phyloP scores from a whole-genome alignment of 1,140 invertebrate genomes.

The Zaprionus inermis region DNA sequence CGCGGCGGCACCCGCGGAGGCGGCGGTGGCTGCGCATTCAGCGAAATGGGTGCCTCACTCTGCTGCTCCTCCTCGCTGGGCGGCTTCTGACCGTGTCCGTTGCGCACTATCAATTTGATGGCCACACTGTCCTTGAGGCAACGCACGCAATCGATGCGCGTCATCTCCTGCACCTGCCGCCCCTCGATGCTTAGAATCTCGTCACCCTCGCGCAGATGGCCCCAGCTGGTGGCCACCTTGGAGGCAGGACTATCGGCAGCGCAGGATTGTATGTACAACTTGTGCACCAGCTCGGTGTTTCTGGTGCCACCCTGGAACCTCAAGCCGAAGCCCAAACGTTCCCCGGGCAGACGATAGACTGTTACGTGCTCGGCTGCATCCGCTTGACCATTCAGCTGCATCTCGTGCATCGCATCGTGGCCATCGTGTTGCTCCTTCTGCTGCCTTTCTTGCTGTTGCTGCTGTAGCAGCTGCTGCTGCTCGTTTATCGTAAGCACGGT shows the following conservation, averaged over 20 bases:
- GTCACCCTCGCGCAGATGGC: slow-evolving; percentile 91
- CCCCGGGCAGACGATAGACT: slow-evolving; percentile 93
- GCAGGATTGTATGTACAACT: slow-evolving; percentile 94
- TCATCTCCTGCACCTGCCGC: slow-evolving; percentile 90
- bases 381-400: slow-evolving; percentile 13
- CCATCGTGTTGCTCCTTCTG: neutral
- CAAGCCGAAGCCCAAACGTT: slow-evolving; percentile 94
- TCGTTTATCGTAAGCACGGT: slow-evolving; percentile 79
- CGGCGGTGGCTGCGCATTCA: slow-evolving; percentile 85
- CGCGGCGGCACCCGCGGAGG: slow-evolving; percentile 91
- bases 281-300: slow-evolving; percentile 88
- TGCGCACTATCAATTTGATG: slow-evolving; percentile 89
- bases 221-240: slow-evolving; percentile 91
- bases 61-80: slow-evolving; percentile 76
- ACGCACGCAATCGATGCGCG: slow-evolving; percentile 93
- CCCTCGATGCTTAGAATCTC: slow-evolving; percentile 94
- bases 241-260: slow-evolving; percentile 94
- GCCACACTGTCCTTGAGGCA: slow-evolving; percentile 93
- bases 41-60: slow-evolving; percentile 63
- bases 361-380: slow-evolving; percentile 88
- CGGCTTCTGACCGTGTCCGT: slow-evolving; percentile 85
- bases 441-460: slow-evolving; percentile 45
- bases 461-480: slow-evolving; percentile 61
- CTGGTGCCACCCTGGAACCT: slow-evolving; percentile 96
- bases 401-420: too few species aligned